Base-by-base conservation (phyloP, 2,797 vertebrate genomes). In the Apogon talboti region DNA sequence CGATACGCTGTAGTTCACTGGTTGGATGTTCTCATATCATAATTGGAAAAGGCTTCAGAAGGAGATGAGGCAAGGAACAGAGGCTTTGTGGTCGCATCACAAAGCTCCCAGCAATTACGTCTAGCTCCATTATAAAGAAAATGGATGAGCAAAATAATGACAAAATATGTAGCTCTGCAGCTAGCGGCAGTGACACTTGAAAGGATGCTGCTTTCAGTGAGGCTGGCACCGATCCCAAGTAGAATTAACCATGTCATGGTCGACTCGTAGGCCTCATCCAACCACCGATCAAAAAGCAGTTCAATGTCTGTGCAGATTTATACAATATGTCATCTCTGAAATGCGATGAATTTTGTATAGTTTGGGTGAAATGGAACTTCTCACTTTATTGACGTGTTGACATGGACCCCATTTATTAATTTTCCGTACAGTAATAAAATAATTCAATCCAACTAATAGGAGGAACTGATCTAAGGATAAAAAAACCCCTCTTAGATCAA, bases 81-180 rank as follows among this genome's bases (percentile, higher is more conserved):
- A 15, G 66, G 54, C 58, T 72, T 58, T 46, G 35, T 2, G 4
- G 56, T 21, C 60, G 42, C 75, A 66, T 70, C 56, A 58, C 55
- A 50, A 74, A 64, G 47, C 46, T 74, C 46, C 18, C 43, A 44
- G 76, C 40, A 65, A 64, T 78, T 66, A 65, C 33, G 9, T 66
- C 28, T 58, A 35, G 48, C 46, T 54, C 33, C 18, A 11, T 49
- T 45, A 69, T 2, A 76, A 37, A 65, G 42, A 60, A 12, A 40
- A 19, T 41, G 37, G 21, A 18, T 19, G 45, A 3, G 19, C 35
- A 58, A 71, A 43, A 53, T 46, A 58, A 70, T 47, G 37, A 53
- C 41, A 77, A 16, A 46, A 48, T 14, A 28, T 54, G 44, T 37
- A 28, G 12, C 51, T 11, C 21, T 15, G 15, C 14, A 59, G 37